Percentiles rank a stretch among this genome's conserved stretches.
Conservation (phyloP, 2,797 vertebrate genomes). For the Cirrhinus molitorella region DNA sequence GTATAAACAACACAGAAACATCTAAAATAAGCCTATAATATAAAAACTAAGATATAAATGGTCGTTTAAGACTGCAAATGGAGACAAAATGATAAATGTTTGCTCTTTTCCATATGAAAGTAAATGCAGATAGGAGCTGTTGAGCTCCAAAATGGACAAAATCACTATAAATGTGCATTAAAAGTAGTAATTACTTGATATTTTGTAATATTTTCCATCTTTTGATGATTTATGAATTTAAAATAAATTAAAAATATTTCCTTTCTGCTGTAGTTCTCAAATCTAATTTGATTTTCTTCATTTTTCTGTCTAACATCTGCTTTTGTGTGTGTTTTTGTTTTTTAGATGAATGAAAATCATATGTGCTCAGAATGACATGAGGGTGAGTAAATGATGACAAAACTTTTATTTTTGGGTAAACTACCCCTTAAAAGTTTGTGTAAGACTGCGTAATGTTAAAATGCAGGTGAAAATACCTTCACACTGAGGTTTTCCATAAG, state of each 20-base stretch:
- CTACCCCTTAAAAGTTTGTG: not conserved
- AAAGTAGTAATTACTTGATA: no score
- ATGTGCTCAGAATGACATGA: not conserved
- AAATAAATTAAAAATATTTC: not conserved
- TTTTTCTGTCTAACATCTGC: not conserved
- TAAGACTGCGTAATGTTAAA: not conserved
- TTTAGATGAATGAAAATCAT: not conserved
- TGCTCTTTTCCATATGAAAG: not conserved
- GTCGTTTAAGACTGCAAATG: no score
- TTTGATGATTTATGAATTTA: not conserved
- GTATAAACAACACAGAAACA: no score
- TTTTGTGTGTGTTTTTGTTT: not conserved
- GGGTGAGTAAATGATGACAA: not conserved
- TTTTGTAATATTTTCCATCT: not conserved
- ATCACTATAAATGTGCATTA: not conserved
- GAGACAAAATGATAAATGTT: no score
- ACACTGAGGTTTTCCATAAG: not conserved
- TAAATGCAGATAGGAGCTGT: not conserved
- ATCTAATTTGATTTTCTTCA: not conserved
- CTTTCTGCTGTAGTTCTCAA: not conserved
- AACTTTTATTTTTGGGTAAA: not conserved
- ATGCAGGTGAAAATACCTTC: not conserved
- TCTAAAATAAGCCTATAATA: no score
- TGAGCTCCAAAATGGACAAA: no score
- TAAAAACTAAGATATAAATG: no score